Percentiles rank a stretch among this genome's conserved stretches.
These are phyloP conservation scores for Aromia moschata DNA, from an alignment of 2,888 invertebrate genomes.

Conservation along the genomic window DNA sequence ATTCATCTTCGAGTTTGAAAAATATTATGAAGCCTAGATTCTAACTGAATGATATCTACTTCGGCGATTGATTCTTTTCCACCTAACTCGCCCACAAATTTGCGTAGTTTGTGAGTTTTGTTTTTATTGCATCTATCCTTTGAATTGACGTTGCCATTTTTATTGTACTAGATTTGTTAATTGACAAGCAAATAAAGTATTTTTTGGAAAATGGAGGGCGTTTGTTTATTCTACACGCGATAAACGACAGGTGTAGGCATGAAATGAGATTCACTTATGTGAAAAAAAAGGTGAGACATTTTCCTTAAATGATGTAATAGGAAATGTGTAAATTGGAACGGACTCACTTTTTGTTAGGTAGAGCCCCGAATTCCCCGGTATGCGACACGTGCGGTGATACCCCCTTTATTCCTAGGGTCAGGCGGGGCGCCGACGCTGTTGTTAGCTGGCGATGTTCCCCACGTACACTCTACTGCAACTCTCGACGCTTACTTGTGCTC, in stretches of 20 bases:
- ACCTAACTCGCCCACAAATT: background rate
- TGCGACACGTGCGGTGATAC: background rate
- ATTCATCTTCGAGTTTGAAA: background rate
- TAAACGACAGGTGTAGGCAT: background rate
- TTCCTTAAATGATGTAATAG: background rate
- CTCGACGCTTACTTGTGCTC: background rate
- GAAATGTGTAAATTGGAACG: background rate
- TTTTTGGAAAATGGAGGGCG: background rate
- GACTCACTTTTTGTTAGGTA: background rate
- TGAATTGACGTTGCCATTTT: background rate
- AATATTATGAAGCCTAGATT: background rate
- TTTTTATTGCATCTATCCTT: conserved; percentile 5
- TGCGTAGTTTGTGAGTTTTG: conserved; percentile 16
- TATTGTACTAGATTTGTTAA: background rate
- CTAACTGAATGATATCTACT: conserved; percentile 13
- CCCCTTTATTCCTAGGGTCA: background rate
- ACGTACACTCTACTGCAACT: background rate
- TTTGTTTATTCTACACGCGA: background rate
- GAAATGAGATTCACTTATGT: background rate
- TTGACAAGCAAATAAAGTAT: background rate
- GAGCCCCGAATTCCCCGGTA: background rate
- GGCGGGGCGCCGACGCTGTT: background rate
- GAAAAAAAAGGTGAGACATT: background rate
- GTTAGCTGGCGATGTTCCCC: background rate
- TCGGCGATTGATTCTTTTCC: background rate